Base-by-base conservation (phyloP, 2,113 vertebrate species). In the Muscicapa adusta region DNA sequence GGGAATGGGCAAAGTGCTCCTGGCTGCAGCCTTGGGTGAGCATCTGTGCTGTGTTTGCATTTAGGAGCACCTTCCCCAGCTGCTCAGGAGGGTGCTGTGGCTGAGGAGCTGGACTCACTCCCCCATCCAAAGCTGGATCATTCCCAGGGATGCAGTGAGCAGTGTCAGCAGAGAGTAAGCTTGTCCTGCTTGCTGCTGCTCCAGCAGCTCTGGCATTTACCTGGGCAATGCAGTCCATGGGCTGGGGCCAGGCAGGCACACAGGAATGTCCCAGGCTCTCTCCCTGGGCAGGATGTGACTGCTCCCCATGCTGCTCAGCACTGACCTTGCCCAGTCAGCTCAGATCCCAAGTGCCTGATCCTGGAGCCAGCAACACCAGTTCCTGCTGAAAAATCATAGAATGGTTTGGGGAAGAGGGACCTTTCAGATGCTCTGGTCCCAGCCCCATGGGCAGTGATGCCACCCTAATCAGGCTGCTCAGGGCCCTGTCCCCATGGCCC, bases 181-280 rank as follows among this genome's bases (percentile, higher is more conserved):
- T 19, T 4, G 2, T 38, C 22, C 67, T 34, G 56, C n/a, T 70
- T 0, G 0, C 54, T 73, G 81, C 45, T 4, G 2, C 81, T 80
- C 26, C 81, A 68, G 72, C 1, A 3, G 34, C 47, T 78, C 75
- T 2, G 0, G 8, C 4, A 9, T 57, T 91, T 28, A 13, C 33
- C 29, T 8, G 4, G 58, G 63, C 48, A 68, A 10, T 9, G 48
- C 23, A 38, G 10, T 19, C 29, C 2, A 0, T 13, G 72, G 48
- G 53, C 25, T 79, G 51, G 12, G 20, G 29, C 45, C 2, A 3
- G 36, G 12, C 2, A 0, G 29, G 26, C 6, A 1, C 28, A 16
- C 19, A 74, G 50, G 18, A 86, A 79, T 26, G 20, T 17, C 28
- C 28, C 31, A 23, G 23, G 23, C 40, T 61, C 40, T 63, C 65